A percentile compares a stretch with the other conserved stretches of the same genome.
These are phyloP conservation scores for Eleutherodactylus coqui DNA, from an alignment of 2,797 vertebrate species.

Conservation along the genomic window DNA sequence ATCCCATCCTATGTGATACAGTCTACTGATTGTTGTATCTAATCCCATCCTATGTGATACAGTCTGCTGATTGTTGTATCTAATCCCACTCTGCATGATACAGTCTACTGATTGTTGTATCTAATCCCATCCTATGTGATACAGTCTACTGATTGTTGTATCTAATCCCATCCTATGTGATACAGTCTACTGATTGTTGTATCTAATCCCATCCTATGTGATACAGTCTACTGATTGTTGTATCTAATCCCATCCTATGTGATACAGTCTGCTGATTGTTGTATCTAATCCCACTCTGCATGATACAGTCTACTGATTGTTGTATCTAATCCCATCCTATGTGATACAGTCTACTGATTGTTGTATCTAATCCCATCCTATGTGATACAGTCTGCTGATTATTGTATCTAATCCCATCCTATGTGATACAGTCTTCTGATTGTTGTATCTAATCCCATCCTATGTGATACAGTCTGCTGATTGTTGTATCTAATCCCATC, in stretches of 20 bases:
- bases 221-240: not conserved
- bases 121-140: not conserved
- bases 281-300: not conserved
- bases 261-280: not conserved
- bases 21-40: no score
- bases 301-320: not conserved
- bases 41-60: not conserved
- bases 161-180: not conserved
- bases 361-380: not conserved
- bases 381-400: not conserved
- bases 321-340: not conserved
- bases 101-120: not conserved
- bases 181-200: not conserved
- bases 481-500: not conserved
- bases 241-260: not conserved
- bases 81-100: not conserved
- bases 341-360: not conserved
- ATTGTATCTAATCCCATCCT: not conserved
- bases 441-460: not conserved
- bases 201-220: not conserved
- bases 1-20: no score
- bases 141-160: not conserved
- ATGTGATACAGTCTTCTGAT: not conserved
- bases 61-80: not conserved
- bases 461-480: not conserved